Base-by-base conservation (phyloP, 2,888 invertebrate genomes). In the Ischnus inquisitorius region DNA sequence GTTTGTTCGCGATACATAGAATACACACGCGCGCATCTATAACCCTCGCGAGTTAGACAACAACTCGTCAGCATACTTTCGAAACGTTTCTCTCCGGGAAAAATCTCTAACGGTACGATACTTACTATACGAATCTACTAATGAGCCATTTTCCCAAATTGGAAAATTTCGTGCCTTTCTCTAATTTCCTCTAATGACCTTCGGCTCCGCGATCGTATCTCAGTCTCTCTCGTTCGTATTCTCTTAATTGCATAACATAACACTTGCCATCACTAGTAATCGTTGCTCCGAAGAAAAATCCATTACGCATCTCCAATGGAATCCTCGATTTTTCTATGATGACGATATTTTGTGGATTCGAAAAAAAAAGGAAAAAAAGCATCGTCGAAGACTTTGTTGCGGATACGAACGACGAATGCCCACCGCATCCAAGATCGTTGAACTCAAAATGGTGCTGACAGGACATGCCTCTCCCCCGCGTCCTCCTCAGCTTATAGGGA, bases 351-450 rank as follows among this genome's bases (percentile, higher is more conserved):
- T n/a, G 28, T 60, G 28, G 5, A 14, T 10, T 34, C 3, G 62
- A 25, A 34, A 62, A 54, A 34, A 43, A 68, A 28, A 28, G 46
- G 48, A 72, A 54, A 62, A 74, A 28, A 64, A 48, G 51, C 62
- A 51, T 25, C 65, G 71, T 57, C 48, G 60, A 69, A 62, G 78
- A 51, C 79, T 64, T 72, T 74, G 78, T n/a, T 74, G 79, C 77
- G 69, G 82, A 75, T 81, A 82, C 74, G 62, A 86, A 12, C 86
- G 88, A 86, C 84, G 81, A 34, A 83, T 88, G 87, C 88, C 87
- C 86, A 88, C 88, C 89, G 89, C 89, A 89, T 92, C 89, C 86
- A 88, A 90, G 93, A 92, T 92, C 93, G 89, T 93, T 93, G 93
- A 93, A 93, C 92, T 90, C 92, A 86, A 89, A 91, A 88, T 89